These are phyloP conservation scores for Dusona sp. DNA, from an alignment of 2,888 invertebrate species.

Conservation along the genomic window DNA sequence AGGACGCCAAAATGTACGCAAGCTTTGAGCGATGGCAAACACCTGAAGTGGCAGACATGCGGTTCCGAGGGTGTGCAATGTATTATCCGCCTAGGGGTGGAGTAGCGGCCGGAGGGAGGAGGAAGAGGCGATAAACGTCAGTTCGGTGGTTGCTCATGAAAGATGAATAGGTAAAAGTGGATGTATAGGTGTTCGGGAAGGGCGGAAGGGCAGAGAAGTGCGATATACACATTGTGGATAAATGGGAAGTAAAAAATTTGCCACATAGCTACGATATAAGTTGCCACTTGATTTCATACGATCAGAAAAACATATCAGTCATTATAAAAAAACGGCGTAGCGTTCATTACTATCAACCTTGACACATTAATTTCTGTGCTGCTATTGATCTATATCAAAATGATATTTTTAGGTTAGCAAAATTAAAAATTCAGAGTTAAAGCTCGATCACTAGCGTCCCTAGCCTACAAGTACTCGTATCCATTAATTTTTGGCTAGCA, in stretches of 20 bases:
- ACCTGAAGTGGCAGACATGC: conserved; percentile 32
- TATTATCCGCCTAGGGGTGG: conserved; percentile 41
- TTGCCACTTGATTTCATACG: conserved; percentile 7
- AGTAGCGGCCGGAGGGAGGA: background rate
- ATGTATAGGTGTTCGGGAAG: background rate
- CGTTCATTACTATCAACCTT: background rate
- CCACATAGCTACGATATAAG: conserved; percentile 8
- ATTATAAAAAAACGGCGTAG: background rate
- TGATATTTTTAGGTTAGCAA: too few relatives aligned
- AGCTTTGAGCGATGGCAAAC: conserved; percentile 13
- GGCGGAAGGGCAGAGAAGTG: conserved; percentile 13
- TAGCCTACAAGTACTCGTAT: too few relatives aligned
- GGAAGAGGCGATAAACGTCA: conserved; percentile 59
- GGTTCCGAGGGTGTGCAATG: conserved; percentile 49
- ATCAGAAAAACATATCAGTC: background rate
- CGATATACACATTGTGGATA: background rate
- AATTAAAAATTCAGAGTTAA: background rate
- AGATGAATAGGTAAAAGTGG: conserved; percentile 61
- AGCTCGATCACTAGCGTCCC: background rate
- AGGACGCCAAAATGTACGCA: background rate
- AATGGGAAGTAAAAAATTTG: conserved; percentile 8
- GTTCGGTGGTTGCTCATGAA: conserved; percentile 53
- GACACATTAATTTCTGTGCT: background rate
- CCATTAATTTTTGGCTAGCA: too few relatives aligned
- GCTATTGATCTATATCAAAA: too few relatives aligned